These are phyloP conservation scores for Archilochus colubris DNA, from an alignment of 2,113 vertebrate species.

Conservation along the genomic window DNA sequence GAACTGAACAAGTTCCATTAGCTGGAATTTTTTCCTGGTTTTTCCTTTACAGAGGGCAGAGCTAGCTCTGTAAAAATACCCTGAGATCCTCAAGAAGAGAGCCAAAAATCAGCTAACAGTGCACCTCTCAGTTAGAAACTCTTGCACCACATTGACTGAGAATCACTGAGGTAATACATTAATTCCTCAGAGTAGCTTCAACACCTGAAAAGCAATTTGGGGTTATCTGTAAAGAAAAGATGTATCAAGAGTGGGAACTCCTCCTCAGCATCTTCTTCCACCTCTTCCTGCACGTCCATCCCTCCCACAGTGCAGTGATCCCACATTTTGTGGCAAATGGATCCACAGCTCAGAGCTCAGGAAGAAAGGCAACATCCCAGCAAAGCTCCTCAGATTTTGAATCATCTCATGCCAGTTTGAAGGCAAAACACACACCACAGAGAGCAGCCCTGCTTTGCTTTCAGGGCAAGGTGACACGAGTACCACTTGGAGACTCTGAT, in stretches of 20 bases:
- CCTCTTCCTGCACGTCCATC: rapidly evolving
- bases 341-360: neutral
- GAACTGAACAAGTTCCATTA: neutral
- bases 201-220: neutral
- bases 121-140: neutral
- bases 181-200: neutral
- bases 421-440: neutral
- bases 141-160: no score
- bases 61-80: neutral
- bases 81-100: neutral
- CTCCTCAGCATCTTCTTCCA: neutral
- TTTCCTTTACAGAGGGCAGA: neutral
- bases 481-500: neutral
- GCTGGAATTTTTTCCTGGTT: neutral
- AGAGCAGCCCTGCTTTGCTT: neutral
- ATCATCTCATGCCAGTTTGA: rapidly evolving
- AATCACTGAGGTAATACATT: neutral
- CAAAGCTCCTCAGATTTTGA: neutral
- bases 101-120: neutral
- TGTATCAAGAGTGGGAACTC: rapidly evolving
- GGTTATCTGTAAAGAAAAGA: neutral
- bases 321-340: rapidly evolving
- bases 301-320: neutral
- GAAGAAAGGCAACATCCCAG: neutral
- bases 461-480: neutral